Evolutionary conservation across 2,113 vertebrate species (phyloP), one percentile per base, ranked within the genome.

Genomic region (Elgaria multicarinata): DNA sequence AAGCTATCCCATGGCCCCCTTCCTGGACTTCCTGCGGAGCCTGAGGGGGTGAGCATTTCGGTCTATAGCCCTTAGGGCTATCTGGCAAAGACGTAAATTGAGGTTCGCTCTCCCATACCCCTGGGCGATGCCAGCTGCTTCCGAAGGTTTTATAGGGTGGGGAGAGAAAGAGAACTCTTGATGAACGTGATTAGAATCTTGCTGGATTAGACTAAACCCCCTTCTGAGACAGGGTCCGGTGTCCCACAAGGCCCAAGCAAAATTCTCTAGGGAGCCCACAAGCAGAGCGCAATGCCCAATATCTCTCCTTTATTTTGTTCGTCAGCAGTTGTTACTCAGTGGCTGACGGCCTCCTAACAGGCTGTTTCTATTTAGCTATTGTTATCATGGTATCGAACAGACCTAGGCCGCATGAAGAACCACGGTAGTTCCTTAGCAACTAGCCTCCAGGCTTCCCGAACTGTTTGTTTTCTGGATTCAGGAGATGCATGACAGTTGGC

Each of bases 31-130:
- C 0, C 86, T 97, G 16, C 96, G 96, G 85, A 97, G 95, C 87
- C 86, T 99, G 42, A 97, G 97, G 88, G 98, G 98, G 98, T 98
- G 92, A 92, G n/a, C n/a, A n/a, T n/a, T n/a, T n/a, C n/a, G n/a
- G n/a, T n/a, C n/a, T n/a, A n/a, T n/a, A n/a, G n/a, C n/a, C n/a
- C n/a, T n/a, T n/a, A n/a, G n/a, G n/a, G n/a, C n/a, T n/a, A n/a
- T n/a, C n/a, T n/a, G n/a, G 13, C 10, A 6, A 33, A 66, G 46
- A 53, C 76, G 36, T 58, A 16, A 31, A 50, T 3, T 20, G 20
- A 39, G 33, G 14, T 22, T 16, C 28, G 50, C n/a, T 46, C 46
- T 7, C 22, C 4, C 28, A 22, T 6, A 3, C 1, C 71, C 33
- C 2, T 18, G n/a, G 14, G 13, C 36, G 36, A 58, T 58, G 6